Evolutionary conservation across 2,797 vertebrate genomes (phyloP).

Genomic region (Fistularia commersonii): DNA sequence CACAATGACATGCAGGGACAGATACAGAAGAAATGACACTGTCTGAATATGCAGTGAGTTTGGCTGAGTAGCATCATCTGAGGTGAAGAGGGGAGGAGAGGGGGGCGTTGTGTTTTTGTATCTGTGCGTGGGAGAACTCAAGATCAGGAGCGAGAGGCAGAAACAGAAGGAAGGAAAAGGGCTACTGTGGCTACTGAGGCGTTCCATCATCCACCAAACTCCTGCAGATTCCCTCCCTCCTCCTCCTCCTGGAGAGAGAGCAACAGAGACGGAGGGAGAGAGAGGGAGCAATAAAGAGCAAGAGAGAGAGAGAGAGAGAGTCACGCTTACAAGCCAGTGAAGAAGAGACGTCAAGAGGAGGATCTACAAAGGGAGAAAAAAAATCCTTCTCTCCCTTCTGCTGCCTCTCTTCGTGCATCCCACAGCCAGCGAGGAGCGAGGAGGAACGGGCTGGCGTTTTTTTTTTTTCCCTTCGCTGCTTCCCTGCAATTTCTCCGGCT

Average conservation of each 20-base stretch:
- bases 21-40: constrained; percentile 36
- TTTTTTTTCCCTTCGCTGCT: constrained; percentile 31
- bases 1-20: constrained; percentile 19
- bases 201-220: constrained; percentile 76
- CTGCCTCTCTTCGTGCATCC: constrained; percentile 64
- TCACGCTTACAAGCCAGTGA: constrained; percentile 66
- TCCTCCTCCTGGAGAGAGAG: constrained; percentile 46
- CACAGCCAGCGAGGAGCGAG: constrained; percentile 57
- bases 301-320: constrained; percentile 51
- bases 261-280: constrained; percentile 29
- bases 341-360: constrained; percentile 74
- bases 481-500: constrained; percentile 54
- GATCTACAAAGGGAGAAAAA: constrained; percentile 60
- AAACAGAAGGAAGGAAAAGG: constrained; percentile 57
- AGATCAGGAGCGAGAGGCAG: constrained; percentile 40
- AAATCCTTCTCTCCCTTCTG: constrained; percentile 59
- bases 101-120: constrained; percentile 29
- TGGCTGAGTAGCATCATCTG: constrained; percentile 55
- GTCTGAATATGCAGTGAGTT: constrained; percentile 82
- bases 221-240: constrained; percentile 79
- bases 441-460: constrained; percentile 61
- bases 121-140: constrained; percentile 60
- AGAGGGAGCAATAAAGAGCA: constrained; percentile 10
- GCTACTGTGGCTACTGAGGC: constrained; percentile 67
- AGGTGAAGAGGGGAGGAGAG: constrained; percentile 25